A percentile compares a stretch with the other conserved stretches of the same genome.
Conservation (phyloP, 2,113 vertebrate genomes). For the Tragelaphus imberbis region DNA sequence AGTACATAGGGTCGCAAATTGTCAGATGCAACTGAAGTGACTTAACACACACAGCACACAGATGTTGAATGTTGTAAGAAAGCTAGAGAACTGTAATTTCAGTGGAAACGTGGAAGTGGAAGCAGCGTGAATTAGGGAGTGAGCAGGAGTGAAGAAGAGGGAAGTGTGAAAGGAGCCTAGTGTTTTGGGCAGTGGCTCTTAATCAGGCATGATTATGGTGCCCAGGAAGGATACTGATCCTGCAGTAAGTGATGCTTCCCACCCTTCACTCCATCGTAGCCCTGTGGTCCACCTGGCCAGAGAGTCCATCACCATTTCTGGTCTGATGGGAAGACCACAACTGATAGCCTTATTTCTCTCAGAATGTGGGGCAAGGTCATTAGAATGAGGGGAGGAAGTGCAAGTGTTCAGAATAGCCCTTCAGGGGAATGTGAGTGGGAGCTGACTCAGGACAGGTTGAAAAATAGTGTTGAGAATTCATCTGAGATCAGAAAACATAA, state of each 20-base stretch:
- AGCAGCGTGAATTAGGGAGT: background rate
- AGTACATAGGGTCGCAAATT: background rate
- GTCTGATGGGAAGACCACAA: background rate
- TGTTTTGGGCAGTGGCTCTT: background rate
- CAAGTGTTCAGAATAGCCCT: background rate
- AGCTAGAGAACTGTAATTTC: background rate
- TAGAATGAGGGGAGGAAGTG: background rate
- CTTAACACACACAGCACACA: background rate
- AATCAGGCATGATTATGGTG: background rate
- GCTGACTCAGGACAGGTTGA: background rate
- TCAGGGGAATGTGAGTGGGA: background rate
- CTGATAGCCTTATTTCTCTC: background rate
- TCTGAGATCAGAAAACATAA: constrained; percentile 8
- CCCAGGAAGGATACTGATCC: background rate
- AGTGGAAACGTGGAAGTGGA: background rate
- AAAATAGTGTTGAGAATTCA: background rate
- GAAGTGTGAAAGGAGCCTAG: background rate
- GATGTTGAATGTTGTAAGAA: background rate
- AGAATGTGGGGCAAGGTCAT: background rate
- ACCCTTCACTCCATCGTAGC: background rate
- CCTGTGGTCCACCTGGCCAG: background rate
- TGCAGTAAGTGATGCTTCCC: background rate
- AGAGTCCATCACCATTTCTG: background rate
- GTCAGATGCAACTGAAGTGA: background rate
- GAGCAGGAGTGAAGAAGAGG: background rate